phyloP scores from a whole-genome alignment of 2,113 vertebrate species.

The Columba livia region DNA sequence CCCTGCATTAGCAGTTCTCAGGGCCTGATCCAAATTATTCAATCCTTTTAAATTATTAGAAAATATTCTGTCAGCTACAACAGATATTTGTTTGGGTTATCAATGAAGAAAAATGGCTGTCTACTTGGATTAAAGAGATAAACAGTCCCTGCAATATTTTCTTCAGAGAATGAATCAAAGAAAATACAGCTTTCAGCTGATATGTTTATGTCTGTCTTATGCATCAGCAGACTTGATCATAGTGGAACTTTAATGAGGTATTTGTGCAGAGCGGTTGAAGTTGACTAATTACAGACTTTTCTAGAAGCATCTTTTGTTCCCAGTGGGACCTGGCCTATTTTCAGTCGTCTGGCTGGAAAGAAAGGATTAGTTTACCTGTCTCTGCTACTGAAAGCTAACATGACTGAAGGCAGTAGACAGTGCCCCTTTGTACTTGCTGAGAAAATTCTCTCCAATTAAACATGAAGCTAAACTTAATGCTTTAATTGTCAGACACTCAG shows the following conservation, averaged over 20 bases:
- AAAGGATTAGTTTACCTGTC: conserved; percentile 44
- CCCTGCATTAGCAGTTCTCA: background rate
- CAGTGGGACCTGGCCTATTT: conserved; percentile 36
- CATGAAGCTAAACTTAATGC: background rate
- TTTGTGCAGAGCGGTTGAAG: conserved; percentile 19
- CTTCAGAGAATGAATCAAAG: background rate
- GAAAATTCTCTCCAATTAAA: conserved; percentile 7
- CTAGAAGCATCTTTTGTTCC: conserved; percentile 36
- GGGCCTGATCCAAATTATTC: background rate
- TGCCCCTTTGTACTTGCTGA: background rate
- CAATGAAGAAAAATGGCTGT: background rate
- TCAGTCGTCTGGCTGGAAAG: background rate
- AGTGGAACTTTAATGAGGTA: conserved; percentile 21
- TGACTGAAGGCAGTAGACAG: background rate
- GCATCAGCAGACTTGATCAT: conserved; percentile 36
- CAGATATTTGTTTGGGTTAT: background rate
- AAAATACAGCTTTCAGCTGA: background rate
- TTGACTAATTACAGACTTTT: conserved; percentile 44
- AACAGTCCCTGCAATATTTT: background rate
- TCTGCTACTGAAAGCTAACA: conserved; percentile 3
- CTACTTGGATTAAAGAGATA: background rate
- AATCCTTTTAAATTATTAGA: background rate
- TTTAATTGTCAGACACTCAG: background rate
- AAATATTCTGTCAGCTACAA: background rate
- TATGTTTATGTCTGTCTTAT: conserved; percentile 3